Base-by-base conservation (phyloP, 2,888 invertebrate species). In the Hipparchia semele region DNA sequence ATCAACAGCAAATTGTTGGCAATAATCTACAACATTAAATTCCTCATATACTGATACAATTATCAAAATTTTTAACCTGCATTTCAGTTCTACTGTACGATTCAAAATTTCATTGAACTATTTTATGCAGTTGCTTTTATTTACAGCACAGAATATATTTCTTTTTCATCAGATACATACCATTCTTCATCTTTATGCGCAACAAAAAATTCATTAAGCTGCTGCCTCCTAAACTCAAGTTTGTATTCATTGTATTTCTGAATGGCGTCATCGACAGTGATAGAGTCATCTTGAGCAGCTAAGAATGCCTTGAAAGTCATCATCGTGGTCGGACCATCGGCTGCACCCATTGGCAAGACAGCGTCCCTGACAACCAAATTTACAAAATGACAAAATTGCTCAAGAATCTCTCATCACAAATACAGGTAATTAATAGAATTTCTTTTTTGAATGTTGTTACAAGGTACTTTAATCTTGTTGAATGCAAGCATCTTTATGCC, bases 141-240 rank as follows among this genome's bases (percentile, higher is more conserved):
- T 70, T 56, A 70, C 70, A 64, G 62, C 56, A 64, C 33, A 10
- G 39, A 62, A 62, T 58, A 60, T 7, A 53, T 49, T 56, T 4
- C 2, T 62, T 54, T 64, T 51, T 12, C 12, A 46, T 61, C n/a
- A 39, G 2, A 70, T 70, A 70, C 70, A 45, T 95, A 99, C 99
- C 99, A 99, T 96, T 99, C 99, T 92, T 99, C 99, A 85, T 99
- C 99, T 94, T 99, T 99, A 94, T 99, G 99, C 64, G 98, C 97
- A 82, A 99, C 97, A 94, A 99, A 99, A 94, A 99, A 99, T 89
- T 99, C 99, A 92, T 99, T 99, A 72, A 99, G 95, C 89, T 99
- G 99, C 87, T 99, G 98, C 70, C 98, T 95, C 83, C 98, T 97
- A 90, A 99, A 99, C 84, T 99, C 99, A 83, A 98, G 94, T 92